Evolutionary conservation across 2,113 vertebrate species (phyloP).

Genomic region (Nestor notabilis): DNA sequence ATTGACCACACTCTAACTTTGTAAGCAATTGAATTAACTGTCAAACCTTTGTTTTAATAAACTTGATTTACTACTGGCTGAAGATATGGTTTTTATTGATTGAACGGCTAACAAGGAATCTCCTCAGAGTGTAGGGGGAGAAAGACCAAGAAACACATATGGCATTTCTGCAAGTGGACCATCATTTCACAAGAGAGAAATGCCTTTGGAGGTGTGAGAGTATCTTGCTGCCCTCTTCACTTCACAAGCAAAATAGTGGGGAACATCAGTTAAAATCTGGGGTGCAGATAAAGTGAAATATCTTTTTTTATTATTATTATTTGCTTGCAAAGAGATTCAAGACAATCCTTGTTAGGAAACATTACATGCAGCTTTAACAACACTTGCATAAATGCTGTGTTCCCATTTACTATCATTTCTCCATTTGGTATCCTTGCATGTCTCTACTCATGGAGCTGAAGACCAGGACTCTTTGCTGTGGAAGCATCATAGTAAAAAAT

Average conservation of each 20-base stretch:
- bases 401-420: not conserved
- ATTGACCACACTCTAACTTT: not conserved
- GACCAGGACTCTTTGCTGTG: not conserved
- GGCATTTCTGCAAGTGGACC: not conserved
- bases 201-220: not conserved
- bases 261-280: not conserved
- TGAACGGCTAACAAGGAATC: not conserved
- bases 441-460: accelerated
- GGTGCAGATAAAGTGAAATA: not conserved
- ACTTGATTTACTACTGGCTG: not conserved
- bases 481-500: not conserved
- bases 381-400: not conserved
- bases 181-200: not conserved
- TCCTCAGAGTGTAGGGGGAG: not conserved
- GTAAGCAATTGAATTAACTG: not conserved
- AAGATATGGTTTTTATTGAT: not conserved
- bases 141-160: not conserved
- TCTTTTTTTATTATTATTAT: not conserved
- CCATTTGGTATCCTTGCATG: not conserved
- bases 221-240: not conserved
- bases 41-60: slow-evolving; percentile 41
- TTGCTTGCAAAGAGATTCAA: not conserved
- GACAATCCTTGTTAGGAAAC: not conserved
- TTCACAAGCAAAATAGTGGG: not conserved
- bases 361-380: not conserved